These are phyloP conservation scores for Nomada ruficornis DNA, from an alignment of 2,888 invertebrate species.

Conservation along the genomic window DNA sequence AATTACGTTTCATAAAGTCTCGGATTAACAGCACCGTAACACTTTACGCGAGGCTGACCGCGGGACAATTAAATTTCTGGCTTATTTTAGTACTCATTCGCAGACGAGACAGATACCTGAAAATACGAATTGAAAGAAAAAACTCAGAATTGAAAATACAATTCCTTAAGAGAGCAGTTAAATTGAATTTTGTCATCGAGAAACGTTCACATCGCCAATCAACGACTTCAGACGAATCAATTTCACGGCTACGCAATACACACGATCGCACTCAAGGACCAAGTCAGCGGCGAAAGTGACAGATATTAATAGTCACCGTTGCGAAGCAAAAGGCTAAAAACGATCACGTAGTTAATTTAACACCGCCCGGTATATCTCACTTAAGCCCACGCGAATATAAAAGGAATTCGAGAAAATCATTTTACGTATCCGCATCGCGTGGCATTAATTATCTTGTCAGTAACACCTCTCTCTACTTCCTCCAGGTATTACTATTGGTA, in stretches of 20 bases:
- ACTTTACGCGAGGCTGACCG: slow-evolving; percentile 10
- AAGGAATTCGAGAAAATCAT: background rate
- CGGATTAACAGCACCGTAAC: slow-evolving; percentile 21
- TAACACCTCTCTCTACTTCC: background rate
- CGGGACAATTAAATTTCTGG: background rate
- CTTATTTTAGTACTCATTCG: background rate
- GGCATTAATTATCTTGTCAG: too few species aligned
- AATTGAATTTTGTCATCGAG: background rate
- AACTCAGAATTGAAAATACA: background rate
- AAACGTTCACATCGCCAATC: background rate
- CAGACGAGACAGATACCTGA: background rate
- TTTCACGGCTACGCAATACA: too few species aligned
- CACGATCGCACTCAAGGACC: background rate
- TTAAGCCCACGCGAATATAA: background rate
- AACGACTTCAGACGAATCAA: too few species aligned
- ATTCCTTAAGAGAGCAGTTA: too few species aligned
- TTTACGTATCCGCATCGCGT: background rate
- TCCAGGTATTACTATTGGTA: slow-evolving; percentile 58
- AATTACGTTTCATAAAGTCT: slow-evolving; percentile 25
- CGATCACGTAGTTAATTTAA: background rate
- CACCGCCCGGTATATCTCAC: background rate
- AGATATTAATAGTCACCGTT: background rate
- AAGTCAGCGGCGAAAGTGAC: slow-evolving; percentile 20
- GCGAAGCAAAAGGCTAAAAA: background rate
- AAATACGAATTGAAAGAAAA: background rate